These are phyloP conservation scores for Elmis aenea DNA, from an alignment of 2,888 invertebrate species.

Conservation along the genomic window DNA sequence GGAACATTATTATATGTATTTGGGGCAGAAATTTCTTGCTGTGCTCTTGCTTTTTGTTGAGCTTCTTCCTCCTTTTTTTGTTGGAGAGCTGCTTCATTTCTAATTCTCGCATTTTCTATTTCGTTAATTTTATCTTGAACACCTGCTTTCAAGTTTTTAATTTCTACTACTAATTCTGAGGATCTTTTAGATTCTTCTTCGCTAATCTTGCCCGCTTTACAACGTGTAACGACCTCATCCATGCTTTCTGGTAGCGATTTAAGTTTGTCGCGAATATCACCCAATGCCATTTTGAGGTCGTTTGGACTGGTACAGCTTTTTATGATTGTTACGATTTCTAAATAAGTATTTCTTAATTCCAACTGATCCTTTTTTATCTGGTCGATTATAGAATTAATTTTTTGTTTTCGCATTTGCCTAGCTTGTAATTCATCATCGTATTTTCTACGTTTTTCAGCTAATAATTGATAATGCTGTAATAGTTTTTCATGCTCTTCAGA, in stretches of 20 bases:
- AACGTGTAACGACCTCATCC: slow-evolving; percentile 46
- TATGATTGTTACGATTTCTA: slow-evolving; percentile 51
- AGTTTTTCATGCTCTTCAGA: slow-evolving; percentile 52
- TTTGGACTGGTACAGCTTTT: slow-evolving; percentile 28
- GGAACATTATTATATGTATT: not conserved
- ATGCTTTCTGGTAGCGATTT: slow-evolving; percentile 47
- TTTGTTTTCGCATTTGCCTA: slow-evolving; percentile 35
- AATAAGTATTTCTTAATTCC: slow-evolving; percentile 53
- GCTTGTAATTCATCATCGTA: slow-evolving; percentile 51
- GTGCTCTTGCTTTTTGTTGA: no score
- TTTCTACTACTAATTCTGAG: slow-evolving; percentile 46
- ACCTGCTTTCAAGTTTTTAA: slow-evolving; percentile 50
- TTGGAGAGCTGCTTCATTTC: not conserved
- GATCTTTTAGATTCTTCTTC: slow-evolving; percentile 55
- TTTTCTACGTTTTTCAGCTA: slow-evolving; percentile 48
- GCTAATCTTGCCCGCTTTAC: slow-evolving; percentile 46
- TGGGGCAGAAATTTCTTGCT: not conserved
- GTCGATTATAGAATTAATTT: slow-evolving; percentile 42
- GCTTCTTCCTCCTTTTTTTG: not conserved
- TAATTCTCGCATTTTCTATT: no score
- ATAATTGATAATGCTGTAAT: slow-evolving; percentile 43
- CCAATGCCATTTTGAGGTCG: slow-evolving; percentile 23
- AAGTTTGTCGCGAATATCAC: slow-evolving; percentile 45
- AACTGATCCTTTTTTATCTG: slow-evolving; percentile 54
- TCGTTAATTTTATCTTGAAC: slow-evolving; percentile 35